phyloP scores from a whole-genome alignment of 2,113 vertebrate genomes.

The Geococcyx californianus region DNA sequence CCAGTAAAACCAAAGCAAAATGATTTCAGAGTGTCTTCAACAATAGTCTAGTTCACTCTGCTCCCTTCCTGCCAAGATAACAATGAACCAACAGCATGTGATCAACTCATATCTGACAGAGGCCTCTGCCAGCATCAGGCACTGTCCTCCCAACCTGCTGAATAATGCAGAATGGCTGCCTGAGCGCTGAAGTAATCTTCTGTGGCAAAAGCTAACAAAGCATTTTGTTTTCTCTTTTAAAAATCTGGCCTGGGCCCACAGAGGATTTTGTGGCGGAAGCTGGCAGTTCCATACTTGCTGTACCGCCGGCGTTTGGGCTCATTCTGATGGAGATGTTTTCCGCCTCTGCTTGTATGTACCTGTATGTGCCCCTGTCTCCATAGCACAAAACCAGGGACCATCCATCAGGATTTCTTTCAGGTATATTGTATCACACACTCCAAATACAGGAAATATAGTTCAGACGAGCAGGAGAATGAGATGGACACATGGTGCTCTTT shows the following conservation, averaged over 20 bases:
- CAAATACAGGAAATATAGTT: neutral
- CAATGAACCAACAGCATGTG: constrained; percentile 59
- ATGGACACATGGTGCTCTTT: neutral
- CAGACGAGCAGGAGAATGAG: neutral
- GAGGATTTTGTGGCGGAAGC: constrained; percentile 8
- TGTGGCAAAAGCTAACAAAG: constrained; percentile 53
- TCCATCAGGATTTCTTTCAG: neutral
- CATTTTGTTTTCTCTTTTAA: constrained; percentile 44
- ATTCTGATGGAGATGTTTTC: neutral
- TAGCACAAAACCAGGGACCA: neutral
- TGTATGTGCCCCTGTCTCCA: neutral
- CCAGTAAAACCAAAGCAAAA: constrained; percentile 22
- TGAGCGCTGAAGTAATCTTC: constrained; percentile 41
- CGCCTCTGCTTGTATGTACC: neutral
- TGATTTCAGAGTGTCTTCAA: constrained; percentile 11
- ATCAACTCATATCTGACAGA: neutral
- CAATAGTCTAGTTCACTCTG: constrained; percentile 21
- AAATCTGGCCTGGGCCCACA: neutral
- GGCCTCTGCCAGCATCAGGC: constrained; percentile 43
- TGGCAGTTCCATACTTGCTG: neutral
- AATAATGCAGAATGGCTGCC: constrained; percentile 58
- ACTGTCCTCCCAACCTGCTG: constrained; percentile 56
- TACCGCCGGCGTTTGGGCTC: neutral
- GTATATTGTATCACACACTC: neutral
- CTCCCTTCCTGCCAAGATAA: constrained; percentile 27